Percentiles rank a stretch among this genome's conserved stretches.
phyloP scores from a whole-genome alignment of 2,797 vertebrate species.

The Gadopsis bispinosus region DNA sequence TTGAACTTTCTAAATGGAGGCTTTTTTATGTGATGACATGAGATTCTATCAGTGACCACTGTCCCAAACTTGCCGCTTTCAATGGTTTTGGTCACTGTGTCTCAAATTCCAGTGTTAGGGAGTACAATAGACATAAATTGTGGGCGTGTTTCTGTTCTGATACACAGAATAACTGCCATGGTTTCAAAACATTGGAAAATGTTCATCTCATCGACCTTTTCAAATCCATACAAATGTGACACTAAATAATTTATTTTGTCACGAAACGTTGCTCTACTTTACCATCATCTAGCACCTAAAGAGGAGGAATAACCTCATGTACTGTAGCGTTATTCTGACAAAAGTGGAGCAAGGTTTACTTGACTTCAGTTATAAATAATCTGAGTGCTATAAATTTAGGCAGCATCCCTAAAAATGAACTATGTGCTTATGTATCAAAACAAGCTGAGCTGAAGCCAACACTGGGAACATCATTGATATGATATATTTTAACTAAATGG shows the following conservation, averaged over 20 bases:
- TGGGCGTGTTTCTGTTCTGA: not conserved
- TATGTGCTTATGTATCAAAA: not conserved
- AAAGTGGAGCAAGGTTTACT: not conserved
- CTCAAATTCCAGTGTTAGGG: not conserved
- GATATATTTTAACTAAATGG: not conserved
- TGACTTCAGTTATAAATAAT: not conserved
- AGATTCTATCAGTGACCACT: not conserved
- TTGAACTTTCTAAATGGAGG: slow-evolving; percentile 1
- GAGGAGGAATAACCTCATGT: not conserved
- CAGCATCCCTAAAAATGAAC: not conserved
- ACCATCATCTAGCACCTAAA: not conserved
- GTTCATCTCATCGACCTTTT: not conserved
- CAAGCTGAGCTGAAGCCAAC: slow-evolving; percentile 1
- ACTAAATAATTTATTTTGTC: not conserved
- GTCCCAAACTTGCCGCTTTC: not conserved
- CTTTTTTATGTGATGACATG: slow-evolving; percentile 5
- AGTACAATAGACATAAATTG: not conserved
- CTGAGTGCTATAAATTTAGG: not conserved
- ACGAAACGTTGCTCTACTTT: not conserved
- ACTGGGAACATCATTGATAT: not conserved
- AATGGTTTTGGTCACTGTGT: not conserved
- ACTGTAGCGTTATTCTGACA: not conserved
- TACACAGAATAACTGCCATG: not conserved
- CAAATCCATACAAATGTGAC: not conserved
- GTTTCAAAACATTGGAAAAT: not conserved